Evolutionary conservation across 1,140 invertebrate species (phyloP).

Genomic region (Drosophila pseudoobscura): DNA sequence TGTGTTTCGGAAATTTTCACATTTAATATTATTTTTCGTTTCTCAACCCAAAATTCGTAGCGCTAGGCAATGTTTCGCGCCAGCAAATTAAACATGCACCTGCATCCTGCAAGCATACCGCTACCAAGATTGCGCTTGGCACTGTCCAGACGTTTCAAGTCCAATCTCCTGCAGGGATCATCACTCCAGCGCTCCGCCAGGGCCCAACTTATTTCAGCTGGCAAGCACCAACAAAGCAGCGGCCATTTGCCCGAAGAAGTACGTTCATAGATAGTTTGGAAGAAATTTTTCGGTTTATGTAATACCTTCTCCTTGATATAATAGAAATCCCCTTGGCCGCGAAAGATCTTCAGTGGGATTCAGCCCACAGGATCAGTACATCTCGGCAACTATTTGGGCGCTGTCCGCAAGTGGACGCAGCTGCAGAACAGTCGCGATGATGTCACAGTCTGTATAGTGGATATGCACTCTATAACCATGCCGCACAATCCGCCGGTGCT

Average conservation of each 20-base stretch:
- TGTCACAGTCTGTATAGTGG: conserved; percentile 94
- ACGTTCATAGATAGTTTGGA: not conserved
- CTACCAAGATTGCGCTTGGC: not conserved
- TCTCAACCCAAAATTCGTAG: conserved; percentile 45
- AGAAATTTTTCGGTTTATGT: conserved; percentile 22
- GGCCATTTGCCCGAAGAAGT: not conserved
- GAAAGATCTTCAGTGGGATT: conserved; percentile 94
- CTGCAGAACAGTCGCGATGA: conserved; percentile 90
- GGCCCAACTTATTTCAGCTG: conserved; percentile 3
- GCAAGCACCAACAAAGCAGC: conserved; percentile 1
- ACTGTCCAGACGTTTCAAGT: conserved; percentile 5
- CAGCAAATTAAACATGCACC: conserved; percentile 7
- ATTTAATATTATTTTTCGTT: conserved; percentile 1
- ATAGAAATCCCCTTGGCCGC: conserved; percentile 79
- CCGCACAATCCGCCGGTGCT: conserved; percentile 89
- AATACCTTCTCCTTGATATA: not conserved
- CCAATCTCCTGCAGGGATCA: not conserved
- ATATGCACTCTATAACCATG: conserved; percentile 97
- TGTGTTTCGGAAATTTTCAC: not conserved
- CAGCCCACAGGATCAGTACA: conserved; percentile 98
- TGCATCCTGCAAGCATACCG: not conserved
- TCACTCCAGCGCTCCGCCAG: conserved; percentile 11
- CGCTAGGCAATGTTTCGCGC: conserved; percentile 57
- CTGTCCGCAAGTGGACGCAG: conserved; percentile 93
- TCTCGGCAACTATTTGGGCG: conserved; percentile 98